These are phyloP conservation scores for Nomada flava DNA, from an alignment of 2,888 invertebrate genomes.

Conservation along the genomic window DNA sequence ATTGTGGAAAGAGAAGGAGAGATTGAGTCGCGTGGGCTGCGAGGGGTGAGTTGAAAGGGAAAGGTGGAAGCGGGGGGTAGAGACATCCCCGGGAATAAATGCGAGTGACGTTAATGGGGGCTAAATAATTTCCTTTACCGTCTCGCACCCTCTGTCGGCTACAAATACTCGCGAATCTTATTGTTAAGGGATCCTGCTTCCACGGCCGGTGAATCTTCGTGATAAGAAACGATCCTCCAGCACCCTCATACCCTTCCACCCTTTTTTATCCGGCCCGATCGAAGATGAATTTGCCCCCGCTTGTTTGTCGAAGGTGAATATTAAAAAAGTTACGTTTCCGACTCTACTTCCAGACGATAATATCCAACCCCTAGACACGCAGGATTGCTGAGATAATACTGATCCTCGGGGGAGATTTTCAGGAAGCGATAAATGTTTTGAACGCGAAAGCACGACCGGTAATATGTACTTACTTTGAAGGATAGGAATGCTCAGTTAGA, in stretches of 20 bases:
- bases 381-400: background rate
- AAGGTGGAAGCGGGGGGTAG: conserved; percentile 48
- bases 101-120: conserved; percentile 81
- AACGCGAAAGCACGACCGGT: background rate
- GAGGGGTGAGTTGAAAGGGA: background rate
- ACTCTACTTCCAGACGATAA: background rate
- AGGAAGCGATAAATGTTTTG: background rate
- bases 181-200: conserved; percentile 43
- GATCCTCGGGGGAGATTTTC: background rate
- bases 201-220: conserved; percentile 13
- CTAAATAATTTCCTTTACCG: conserved; percentile 81
- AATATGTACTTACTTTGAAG: background rate
- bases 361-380: background rate
- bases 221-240: conserved; percentile 27
- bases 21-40: conserved; percentile 23
- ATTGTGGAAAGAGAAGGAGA: conserved; percentile 28
- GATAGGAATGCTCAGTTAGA: background rate
- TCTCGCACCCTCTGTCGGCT: conserved; percentile 66
- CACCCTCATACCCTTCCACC: background rate
- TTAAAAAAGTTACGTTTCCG: conserved; percentile 50
- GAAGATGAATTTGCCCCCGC: conserved; percentile 35
- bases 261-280: conserved; percentile 33
- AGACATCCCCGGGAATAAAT: conserved; percentile 72
- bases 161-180: conserved; percentile 61
- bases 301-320: conserved; percentile 46